Evolutionary conservation across 2,888 invertebrate species (phyloP), one percentile per base, ranked within the genome.

Genomic region (Steromphala cineraria): DNA sequence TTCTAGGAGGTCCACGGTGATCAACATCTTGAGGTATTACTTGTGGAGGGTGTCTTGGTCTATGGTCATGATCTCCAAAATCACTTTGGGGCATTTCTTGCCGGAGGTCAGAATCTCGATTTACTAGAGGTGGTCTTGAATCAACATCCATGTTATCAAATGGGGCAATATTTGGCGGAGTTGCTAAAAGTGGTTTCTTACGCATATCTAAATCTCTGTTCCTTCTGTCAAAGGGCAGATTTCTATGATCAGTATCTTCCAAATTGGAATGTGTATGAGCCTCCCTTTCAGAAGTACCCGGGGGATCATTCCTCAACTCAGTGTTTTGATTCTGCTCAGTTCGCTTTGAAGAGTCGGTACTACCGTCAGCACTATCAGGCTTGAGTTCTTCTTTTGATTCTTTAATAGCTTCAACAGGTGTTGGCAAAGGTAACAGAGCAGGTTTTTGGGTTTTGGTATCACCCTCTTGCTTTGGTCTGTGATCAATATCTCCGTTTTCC

Each of bases 101-200:
- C 76, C 80, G 56, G 56, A 80, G 55, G 67, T 80, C 75, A 67
- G 46, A 40, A 53, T 80, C 80, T 31, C 24, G 40, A 53, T 46
- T 46, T 46, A 24, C 15, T 24, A 28, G 17, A 62, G 62, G 62
- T 21, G 62, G 62, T 21, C 62, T 62, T 10, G 24, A 15, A 62
- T 62, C 56, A n/a, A 56, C 19, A 31, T 71, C 74, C 46, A 46
- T 36, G 46, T 56, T 10, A 24, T 56, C 56, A 21, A 21, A 56
- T 10, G 56, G 56, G n/a, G 56, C n/a, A 10, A 56, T 13, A 46
- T 46, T 46, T 46, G 46, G 46, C 13, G 46, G 46, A 46, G 46
- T 46, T 46, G 46, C 46, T 46, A 46, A 46, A 13, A 46, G 46
- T 46, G 46, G 19, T 24, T 21, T 62, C 62, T 62, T 62, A 15